phyloP scores from a whole-genome alignment of 2,113 vertebrate species.

The Istiophorus platypterus region DNA sequence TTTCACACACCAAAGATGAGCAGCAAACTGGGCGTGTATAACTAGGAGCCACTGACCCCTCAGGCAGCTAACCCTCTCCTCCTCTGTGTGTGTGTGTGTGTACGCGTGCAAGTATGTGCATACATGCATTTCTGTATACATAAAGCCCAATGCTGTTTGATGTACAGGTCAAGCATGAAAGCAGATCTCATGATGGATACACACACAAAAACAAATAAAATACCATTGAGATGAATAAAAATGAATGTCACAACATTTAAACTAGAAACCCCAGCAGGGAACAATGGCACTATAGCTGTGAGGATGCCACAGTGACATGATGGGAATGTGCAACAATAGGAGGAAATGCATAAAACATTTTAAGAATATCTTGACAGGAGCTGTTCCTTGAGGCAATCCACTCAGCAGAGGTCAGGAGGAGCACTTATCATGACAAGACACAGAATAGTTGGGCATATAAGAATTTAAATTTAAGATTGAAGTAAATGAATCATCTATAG shows the following conservation, averaged over 20 bases:
- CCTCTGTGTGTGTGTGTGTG: slow-evolving; percentile 12
- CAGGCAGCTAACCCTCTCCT: slow-evolving; percentile 40
- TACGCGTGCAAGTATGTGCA: neutral
- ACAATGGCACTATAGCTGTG: slow-evolving; percentile 5
- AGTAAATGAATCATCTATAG: neutral
- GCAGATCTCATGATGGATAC: slow-evolving; percentile 40
- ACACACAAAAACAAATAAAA: slow-evolving; percentile 24
- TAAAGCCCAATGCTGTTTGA: slow-evolving; percentile 26
- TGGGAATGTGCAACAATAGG: slow-evolving; percentile 58
- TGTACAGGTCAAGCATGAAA: slow-evolving; percentile 60
- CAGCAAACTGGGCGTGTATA: slow-evolving; percentile 63
- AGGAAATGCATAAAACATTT: slow-evolving; percentile 61
- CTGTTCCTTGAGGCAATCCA: slow-evolving; percentile 27
- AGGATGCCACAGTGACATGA: slow-evolving; percentile 33
- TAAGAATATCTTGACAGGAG: slow-evolving; percentile 27
- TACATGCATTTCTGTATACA: slow-evolving; percentile 40
- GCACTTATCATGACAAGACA: slow-evolving; percentile 27
- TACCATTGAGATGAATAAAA: slow-evolving; percentile 13
- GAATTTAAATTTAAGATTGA: slow-evolving; percentile 18
- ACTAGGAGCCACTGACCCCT: slow-evolving; percentile 65
- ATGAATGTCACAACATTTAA: slow-evolving; percentile 33
- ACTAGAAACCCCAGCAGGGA: slow-evolving; percentile 30
- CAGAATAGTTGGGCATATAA: neutral
- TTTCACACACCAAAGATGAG: slow-evolving; percentile 29
- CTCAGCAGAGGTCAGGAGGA: slow-evolving; percentile 53